A percentile compares a stretch with the other conserved stretches of the same genome.
Conservation (phyloP, 2,113 vertebrate genomes). For the Dryoscopus gambensis region DNA sequence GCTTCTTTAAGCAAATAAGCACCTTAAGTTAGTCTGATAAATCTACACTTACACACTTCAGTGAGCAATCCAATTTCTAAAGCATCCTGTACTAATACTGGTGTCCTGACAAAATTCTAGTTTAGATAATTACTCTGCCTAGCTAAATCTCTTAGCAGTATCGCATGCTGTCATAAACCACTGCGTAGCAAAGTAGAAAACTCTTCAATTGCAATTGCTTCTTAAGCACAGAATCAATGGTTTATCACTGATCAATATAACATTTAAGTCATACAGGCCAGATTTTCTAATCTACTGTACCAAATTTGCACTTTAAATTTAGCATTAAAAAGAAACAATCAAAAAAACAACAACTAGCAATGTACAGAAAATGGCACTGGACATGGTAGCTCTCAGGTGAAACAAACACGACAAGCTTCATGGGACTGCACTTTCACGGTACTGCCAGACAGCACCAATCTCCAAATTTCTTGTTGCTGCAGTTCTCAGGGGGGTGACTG, state of each 20-base stretch:
- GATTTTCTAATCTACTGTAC: neutral
- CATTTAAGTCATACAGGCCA: neutral
- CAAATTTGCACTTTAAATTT: neutral
- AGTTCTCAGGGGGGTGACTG: neutral
- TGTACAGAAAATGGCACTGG: neutral
- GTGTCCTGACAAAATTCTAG: constrained; percentile 13
- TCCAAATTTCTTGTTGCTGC: neutral
- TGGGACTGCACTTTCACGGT: fast-evolving
- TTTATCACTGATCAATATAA: neutral
- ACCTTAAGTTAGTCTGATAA: constrained; percentile 22
- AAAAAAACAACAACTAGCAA: neutral
- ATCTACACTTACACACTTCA: constrained; percentile 7
- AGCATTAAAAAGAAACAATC: neutral
- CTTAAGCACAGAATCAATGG: neutral
- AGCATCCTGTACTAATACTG: neutral
- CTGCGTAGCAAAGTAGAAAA: neutral
- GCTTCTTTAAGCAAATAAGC: constrained; percentile 30
- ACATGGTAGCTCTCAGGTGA: neutral
- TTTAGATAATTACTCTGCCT: constrained; percentile 25
- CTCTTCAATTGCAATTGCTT: neutral
- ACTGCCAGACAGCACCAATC: neutral
- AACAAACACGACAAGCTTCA: neutral
- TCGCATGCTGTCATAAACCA: neutral
- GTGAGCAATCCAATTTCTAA: constrained; percentile 42
- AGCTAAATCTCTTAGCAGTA: neutral